These are phyloP conservation scores for Catagonus wagneri DNA, from an alignment of 2,113 vertebrate species.

Conservation along the genomic window DNA sequence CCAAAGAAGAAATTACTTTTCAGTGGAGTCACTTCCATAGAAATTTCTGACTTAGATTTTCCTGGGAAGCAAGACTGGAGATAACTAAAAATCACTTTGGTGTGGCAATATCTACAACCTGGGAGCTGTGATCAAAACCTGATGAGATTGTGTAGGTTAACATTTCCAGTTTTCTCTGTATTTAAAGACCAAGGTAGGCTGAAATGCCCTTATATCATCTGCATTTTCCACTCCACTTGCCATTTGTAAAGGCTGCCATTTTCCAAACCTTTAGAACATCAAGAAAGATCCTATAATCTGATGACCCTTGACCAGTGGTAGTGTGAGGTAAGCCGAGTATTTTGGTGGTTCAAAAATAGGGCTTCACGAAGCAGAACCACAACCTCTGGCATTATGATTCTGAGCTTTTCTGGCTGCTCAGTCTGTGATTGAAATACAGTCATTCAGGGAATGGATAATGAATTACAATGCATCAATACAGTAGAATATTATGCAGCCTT, in stretches of 20 bases:
- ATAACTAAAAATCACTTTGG: constrained; percentile 6
- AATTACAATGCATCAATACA: neutral
- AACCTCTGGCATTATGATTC: neutral
- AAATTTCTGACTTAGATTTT: constrained; percentile 45
- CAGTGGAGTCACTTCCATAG: neutral
- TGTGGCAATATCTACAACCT: neutral
- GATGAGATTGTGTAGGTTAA: neutral
- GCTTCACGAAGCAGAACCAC: neutral
- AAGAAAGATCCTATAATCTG: neutral
- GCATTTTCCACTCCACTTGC: neutral
- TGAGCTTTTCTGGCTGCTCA: neutral
- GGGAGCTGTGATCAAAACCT: neutral
- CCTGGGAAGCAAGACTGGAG: neutral
- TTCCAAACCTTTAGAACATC: neutral
- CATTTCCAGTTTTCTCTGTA: neutral
- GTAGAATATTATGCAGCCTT: neutral
- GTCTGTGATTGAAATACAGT: neutral
- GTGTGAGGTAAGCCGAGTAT: neutral
- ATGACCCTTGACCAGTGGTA: neutral
- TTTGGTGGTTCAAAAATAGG: neutral
- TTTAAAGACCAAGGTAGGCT: neutral
- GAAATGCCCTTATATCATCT: neutral
- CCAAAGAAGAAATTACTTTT: constrained; percentile 3
- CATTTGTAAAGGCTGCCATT: neutral
- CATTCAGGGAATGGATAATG: neutral